Conservation (phyloP, 2,888 invertebrate species). For the Magallana nippona region DNA sequence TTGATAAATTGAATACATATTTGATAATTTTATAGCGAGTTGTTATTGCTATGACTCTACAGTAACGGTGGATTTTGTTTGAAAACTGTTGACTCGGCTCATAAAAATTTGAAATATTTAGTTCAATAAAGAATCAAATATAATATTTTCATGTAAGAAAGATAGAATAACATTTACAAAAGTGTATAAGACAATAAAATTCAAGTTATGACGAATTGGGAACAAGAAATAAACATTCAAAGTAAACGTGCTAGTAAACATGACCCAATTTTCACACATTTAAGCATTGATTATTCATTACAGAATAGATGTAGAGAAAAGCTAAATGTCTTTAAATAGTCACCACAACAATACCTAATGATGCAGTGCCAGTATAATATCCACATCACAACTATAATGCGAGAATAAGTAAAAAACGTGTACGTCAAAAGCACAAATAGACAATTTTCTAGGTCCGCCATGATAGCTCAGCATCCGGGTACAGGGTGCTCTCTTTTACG, state of each 20-base stretch:
- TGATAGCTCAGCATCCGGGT: constrained; percentile 5
- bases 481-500: constrained; percentile 37
- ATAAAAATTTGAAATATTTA: background rate
- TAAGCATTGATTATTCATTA: background rate
- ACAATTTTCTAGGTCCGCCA: background rate
- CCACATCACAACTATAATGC: background rate
- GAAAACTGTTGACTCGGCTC: constrained; percentile 7
- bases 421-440: constrained; percentile 26
- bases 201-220: background rate
- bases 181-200: background rate
- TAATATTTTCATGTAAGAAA: background rate
- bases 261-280: background rate
- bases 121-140: background rate
- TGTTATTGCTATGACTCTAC: constrained; percentile 13
- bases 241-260: background rate
- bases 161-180: background rate
- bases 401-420: background rate
- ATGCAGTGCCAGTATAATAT: background rate
- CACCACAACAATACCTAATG: background rate
- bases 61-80: background rate
- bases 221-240: background rate
- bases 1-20: background rate
- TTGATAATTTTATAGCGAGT: background rate
- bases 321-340: background rate
- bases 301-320: background rate